Base-by-base conservation (phyloP, 1,140 invertebrate genomes). In the Ceratoteleas bidentatus region DNA sequence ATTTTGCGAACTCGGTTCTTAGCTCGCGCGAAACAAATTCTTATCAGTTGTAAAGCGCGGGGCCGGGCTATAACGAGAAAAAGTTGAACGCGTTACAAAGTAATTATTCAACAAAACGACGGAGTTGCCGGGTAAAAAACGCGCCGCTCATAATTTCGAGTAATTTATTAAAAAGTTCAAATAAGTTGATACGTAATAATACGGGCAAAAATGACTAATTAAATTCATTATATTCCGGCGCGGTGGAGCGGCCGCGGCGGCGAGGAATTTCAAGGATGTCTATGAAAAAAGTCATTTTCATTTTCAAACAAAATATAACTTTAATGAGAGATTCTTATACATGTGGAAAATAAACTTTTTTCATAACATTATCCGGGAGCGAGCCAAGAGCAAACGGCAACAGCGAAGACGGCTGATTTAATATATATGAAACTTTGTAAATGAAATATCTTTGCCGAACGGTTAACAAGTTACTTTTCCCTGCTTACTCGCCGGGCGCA, bases 101-200 rank as follows among this genome's bases (percentile, higher is more conserved):
- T 76, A 81, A 76, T 76, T 72, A 81, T 81, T 81, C 72, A 81
- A 72, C 78, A 66, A 62, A 81, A 81, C 72, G 78, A 34, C 54
- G 60, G 72, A 75, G 64, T 76, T 81, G n/a, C 70, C 57, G 53
- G 47, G 38, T 60, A 74, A 81, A 78, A 77, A 79, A 74, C 49
- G 65, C 58, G 66, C 45, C 40, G 72, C 75, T 65, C 65, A 75
- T 75, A 75, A 81, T 81, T 65, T 81, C 72, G 61, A 58, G 78
- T 81, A 81, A 81, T 81, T 75, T 75, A 75, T 76, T 72, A 81
- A 75, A 81, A 81, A 81, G 65, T 76, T 81, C 66, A 72, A 81
- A 81, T 76, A 76, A 81, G 72, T 75, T 81, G 72, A 81, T 81
- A 81, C 78, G 72, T 81, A 81, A 81, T 81, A 81, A 81, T 81